These are phyloP conservation scores for Lepus oiostolus DNA, from an alignment of 2,797 vertebrate genomes.

Conservation along the genomic window DNA sequence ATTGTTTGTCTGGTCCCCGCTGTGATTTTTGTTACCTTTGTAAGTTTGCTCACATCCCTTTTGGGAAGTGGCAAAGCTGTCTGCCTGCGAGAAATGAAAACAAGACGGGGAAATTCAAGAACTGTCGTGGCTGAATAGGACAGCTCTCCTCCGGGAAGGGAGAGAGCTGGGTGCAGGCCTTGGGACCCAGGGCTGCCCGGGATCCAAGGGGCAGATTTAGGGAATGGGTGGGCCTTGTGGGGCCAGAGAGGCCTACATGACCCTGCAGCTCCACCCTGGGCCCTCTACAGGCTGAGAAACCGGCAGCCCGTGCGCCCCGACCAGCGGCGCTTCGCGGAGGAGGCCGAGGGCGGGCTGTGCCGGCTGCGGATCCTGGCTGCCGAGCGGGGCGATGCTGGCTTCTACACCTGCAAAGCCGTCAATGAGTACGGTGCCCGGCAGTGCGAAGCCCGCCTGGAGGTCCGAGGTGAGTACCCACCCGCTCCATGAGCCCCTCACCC, in stretches of 20 bases:
- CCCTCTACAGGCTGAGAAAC: conserved; percentile 94
- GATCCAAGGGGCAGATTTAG: not conserved
- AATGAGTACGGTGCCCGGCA: conserved; percentile 98
- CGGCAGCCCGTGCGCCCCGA: conserved; percentile 95
- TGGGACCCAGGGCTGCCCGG: not conserved
- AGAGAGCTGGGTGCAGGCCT: not conserved
- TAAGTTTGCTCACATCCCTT: conserved; percentile 33
- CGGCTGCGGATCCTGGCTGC: conserved; percentile 94
- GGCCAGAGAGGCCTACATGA: not conserved
- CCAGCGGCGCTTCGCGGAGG: conserved; percentile 91
- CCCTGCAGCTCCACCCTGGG: not conserved
- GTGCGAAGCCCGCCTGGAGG: conserved; percentile 95
- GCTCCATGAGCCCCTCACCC: not conserved
- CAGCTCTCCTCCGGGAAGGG: not conserved
- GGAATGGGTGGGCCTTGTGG: not conserved
- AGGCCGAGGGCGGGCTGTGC: conserved; percentile 91
- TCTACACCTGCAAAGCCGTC: conserved; percentile 98
- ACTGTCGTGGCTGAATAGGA: not conserved
- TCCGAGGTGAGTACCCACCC: conserved; percentile 92
- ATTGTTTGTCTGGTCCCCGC: not conserved
- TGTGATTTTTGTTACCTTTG: not conserved
- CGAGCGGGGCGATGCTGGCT: conserved; percentile 92
- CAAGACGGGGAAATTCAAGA: not conserved
- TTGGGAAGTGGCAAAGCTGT: conserved; percentile 8
- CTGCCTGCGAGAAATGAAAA: conserved; percentile 35